Percentiles rank a stretch among this genome's conserved stretches.
Conservation (phyloP, 1,140 invertebrate genomes). For the Ganaspis sp. region DNA sequence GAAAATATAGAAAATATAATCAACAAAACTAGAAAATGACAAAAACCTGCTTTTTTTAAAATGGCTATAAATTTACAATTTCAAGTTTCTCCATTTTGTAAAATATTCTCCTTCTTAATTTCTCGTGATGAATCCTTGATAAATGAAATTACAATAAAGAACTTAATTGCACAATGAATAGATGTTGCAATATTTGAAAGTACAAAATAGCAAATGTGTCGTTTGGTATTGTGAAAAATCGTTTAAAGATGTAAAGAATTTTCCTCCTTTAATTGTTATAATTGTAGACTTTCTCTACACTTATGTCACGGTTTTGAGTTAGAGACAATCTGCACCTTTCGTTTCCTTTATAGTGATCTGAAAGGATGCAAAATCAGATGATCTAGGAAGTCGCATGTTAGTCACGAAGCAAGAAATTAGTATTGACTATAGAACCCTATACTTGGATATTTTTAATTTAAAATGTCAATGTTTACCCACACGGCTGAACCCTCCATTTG, state of each 20-base stretch:
- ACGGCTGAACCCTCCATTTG: conserved; percentile 15
- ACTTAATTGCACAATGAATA: neutral
- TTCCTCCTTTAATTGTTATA: neutral
- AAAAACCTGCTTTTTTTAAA: no score
- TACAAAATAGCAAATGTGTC: neutral
- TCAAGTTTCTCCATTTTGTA: no score
- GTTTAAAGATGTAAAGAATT: neutral
- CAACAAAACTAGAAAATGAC: no score
- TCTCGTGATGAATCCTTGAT: no score
- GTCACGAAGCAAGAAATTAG: neutral
- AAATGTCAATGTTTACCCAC: conserved; percentile 53
- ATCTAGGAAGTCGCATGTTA: conserved; percentile 12
- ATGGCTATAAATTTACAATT: no score
- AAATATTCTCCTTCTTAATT: no score
- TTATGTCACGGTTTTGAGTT: neutral
- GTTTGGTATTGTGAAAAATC: neutral
- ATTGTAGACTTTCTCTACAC: neutral
- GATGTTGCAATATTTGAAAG: neutral
- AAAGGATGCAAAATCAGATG: neutral
- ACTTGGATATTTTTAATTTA: conserved; percentile 11
- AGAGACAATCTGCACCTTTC: neutral
- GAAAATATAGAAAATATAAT: no score
- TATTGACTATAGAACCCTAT: neutral
- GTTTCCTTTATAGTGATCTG: conserved; percentile 4
- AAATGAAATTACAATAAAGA: no score